Conservation (phyloP, 2,888 invertebrate genomes). For the Beris morrisii region DNA sequence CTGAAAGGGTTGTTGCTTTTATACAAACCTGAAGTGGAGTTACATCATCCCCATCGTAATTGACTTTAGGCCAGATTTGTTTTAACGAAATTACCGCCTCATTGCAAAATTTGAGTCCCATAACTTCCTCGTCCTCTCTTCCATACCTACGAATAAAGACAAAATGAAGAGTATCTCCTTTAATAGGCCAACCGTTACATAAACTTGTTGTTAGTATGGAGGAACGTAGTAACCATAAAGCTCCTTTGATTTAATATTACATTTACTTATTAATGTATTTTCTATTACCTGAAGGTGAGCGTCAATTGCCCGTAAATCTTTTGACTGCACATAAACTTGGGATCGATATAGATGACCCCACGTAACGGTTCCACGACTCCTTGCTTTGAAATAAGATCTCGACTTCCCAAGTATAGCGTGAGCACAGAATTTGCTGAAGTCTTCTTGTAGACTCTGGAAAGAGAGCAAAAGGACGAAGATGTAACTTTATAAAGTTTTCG, state of each 20-base stretch:
- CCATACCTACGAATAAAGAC: constrained; percentile 68
- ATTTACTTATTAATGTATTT: constrained; percentile 1
- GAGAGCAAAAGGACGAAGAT: neutral
- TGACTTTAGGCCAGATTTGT: constrained; percentile 71
- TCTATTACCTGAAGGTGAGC: constrained; percentile 77
- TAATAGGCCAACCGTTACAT: no score
- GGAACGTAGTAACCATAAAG: no score
- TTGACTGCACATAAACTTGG: constrained; percentile 62
- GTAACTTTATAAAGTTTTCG: neutral
- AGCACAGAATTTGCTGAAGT: constrained; percentile 80
- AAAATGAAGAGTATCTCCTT: no score
- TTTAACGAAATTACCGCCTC: constrained; percentile 88
- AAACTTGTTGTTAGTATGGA: no score
- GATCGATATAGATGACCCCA: constrained; percentile 87
- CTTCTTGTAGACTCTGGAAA: constrained; percentile 73
- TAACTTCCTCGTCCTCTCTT: constrained; percentile 92
- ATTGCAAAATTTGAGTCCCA: constrained; percentile 95
- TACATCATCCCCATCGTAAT: constrained; percentile 59
- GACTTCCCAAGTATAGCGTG: constrained; percentile 75
- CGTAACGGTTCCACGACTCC: constrained; percentile 75
- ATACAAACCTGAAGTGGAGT: constrained; percentile 65
- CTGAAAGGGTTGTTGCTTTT: constrained; percentile 1
- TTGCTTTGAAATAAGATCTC: constrained; percentile 73
- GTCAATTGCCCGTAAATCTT: constrained; percentile 81
- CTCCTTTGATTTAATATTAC: no score